Base-by-base conservation (phyloP, 2,797 vertebrate species). In the Falco novaeseelandiae region DNA sequence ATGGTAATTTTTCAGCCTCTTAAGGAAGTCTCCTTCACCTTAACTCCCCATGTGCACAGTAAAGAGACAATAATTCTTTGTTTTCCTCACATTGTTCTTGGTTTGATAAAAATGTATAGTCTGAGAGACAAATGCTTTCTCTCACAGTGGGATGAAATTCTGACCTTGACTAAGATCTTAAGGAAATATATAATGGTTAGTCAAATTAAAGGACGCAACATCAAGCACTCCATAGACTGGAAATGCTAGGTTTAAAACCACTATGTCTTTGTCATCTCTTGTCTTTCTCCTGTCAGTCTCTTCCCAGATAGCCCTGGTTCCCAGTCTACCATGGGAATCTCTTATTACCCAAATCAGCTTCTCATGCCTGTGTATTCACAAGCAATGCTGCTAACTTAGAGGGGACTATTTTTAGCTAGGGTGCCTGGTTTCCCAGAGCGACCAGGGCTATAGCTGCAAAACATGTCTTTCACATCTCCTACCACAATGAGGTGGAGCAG, bases 341-440 rank as follows among this genome's bases (percentile, higher is more conserved):
- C 71, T 87, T 61, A 58, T 25, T 80, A 84, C 62, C 48, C 69
- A 78, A 87, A 80, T 72, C 84, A 86, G 70, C 74, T 78, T 73
- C 86, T 54, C 55, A 6, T 18, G 58, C 71, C 86, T 63, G 30
- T 46, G 55, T 29, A 93, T 55, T 65, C 59, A 40, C 26, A 44
- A 71, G 85, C 79, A 79, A 51, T 81, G 87, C 63, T 61, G 63
- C 72, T 63, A 82, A 89, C 52, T 67, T 42, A 49, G n/a, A 83
- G 49, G 4, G 87, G n/a, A 27, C 55, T 94, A 73, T 80, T 94
- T 94, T 90, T 92, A 94, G 78, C 54, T 0, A 8, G 74, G 78
- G 78, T 92, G 83, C 73, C 81, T 85, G 67, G 90, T 85, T 87
- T 94, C 93, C 92, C 83, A 6, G 74, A 95, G 93, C 12, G 46